Evolutionary conservation across 2,888 invertebrate species (phyloP).

Genomic region (Brachypterus glaber): DNA sequence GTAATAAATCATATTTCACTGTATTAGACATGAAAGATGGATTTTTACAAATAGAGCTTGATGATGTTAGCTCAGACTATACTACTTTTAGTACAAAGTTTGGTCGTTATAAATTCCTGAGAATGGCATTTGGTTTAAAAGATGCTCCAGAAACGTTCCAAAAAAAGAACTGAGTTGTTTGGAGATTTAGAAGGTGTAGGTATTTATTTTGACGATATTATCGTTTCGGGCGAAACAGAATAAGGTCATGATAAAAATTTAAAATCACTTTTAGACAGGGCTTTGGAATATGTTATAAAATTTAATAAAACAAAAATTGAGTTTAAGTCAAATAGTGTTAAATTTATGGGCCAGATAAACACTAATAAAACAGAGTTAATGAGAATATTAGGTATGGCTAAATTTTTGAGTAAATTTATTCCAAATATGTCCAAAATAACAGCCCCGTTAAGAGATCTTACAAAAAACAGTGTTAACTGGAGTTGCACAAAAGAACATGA

Average conservation of each 20-base stretch:
- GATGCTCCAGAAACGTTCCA: conserved; percentile 9
- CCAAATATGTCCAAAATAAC: neutral
- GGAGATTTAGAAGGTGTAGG: neutral
- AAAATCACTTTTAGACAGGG: neutral
- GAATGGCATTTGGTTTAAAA: conserved; percentile 14
- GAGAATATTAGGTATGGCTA: neutral
- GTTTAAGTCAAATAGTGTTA: neutral
- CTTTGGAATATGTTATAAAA: neutral
- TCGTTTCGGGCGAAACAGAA: neutral
- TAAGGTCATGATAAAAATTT: neutral
- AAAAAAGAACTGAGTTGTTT: neutral
- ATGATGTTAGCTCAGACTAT: conserved; percentile 9
- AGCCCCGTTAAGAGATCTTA: neutral
- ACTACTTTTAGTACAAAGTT: conserved; percentile 17
- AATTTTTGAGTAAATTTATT: neutral
- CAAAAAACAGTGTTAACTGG: neutral
- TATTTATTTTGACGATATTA: neutral
- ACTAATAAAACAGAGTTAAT: neutral
- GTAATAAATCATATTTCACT: conserved; percentile 15
- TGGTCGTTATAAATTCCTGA: conserved; percentile 14
- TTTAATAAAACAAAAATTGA: neutral
- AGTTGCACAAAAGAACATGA: neutral
- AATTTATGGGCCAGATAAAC: neutral
- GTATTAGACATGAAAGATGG: conserved; percentile 20
- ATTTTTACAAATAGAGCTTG: conserved; percentile 15